Percentiles rank a stretch among this genome's conserved stretches.
Evolutionary conservation across 2,113 vertebrate genomes (phyloP).

Genomic region (Callocephalon fimbriatum): DNA sequence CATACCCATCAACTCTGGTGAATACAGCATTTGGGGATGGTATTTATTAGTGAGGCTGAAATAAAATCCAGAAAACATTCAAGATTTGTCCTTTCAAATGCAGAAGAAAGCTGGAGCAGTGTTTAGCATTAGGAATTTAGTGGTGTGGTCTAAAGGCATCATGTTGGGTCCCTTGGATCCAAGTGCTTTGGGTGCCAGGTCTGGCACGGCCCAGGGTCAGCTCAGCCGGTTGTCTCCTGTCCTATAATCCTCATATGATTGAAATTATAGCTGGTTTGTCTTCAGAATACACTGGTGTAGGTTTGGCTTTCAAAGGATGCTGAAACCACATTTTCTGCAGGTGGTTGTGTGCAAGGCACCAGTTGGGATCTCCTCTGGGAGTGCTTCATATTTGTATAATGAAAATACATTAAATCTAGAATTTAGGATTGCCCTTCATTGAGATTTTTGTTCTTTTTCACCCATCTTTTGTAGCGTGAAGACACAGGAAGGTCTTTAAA

Average conservation of each 20-base stretch:
- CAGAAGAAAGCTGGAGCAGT: background rate
- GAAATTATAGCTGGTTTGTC: background rate
- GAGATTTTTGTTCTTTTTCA: background rate
- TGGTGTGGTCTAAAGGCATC: background rate
- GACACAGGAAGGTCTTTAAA: background rate
- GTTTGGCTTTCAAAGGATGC: background rate
- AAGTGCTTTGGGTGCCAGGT: accelerated
- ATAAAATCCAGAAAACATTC: background rate
- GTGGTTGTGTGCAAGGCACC: background rate
- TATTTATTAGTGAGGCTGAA: background rate
- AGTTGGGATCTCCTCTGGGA: background rate
- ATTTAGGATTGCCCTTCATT: background rate
- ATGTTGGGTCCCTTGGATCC: accelerated
- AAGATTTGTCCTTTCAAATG: background rate
- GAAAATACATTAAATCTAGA: background rate
- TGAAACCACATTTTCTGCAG: background rate
- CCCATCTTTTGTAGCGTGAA: background rate
- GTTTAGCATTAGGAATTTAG: background rate
- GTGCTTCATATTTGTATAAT: accelerated
- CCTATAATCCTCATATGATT: accelerated
- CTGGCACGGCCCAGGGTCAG: accelerated
- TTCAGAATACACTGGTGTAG: background rate
- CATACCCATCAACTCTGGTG: background rate
- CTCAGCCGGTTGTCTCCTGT: background rate
- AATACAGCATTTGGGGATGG: background rate